Base-by-base conservation (phyloP, 2,797 vertebrate species). In the Centropyge bicolor region DNA sequence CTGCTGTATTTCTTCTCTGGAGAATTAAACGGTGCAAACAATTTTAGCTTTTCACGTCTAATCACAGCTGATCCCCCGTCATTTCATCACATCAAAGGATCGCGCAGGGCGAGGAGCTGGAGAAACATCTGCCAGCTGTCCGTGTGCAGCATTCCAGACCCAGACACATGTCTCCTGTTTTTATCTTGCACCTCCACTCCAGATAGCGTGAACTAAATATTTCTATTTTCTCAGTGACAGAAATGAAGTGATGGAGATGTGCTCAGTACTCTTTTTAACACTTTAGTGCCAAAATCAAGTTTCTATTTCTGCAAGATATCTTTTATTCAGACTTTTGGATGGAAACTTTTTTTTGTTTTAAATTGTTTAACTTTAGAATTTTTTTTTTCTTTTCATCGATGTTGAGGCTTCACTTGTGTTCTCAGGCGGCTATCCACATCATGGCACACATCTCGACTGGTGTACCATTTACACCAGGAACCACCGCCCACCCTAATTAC, bases 121-220 rank as follows among this genome's bases (percentile, higher is more conserved):
- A 43, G 66, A 66, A 78, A 85, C 85, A 84, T 87, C 84, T 80
- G 83, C 83, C 74, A 68, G 84, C 89, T 85, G 80, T 88, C 70
- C 76, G 4, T 22, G 46, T 24, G 83, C 70, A 69, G 65, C 86
- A 67, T 86, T 81, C 73, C 82, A 74, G 41, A 51, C 76, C 13
- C 49, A 54, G 80, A 67, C 64, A 57, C 52, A 52, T 19, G 51
- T 68, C 69, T 76, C 67, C 40, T 52, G 60, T 77, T 84, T 74
- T 85, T 68, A 70, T 86, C 79, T 84, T 64, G 76, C 81, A 68
- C 66, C 81, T 84, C 67, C 9, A 3, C 75, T 40, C 40, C 64
- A 48, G 74, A 86, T 72, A 76, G 48, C 14, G 41, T 54, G 54
- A 82, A 77, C 73, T 83, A 82, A 89, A 88, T 78, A 77, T 71